Evolutionary conservation across 2,113 vertebrate species (phyloP).

Genomic region (Crypturellus undulatus): DNA sequence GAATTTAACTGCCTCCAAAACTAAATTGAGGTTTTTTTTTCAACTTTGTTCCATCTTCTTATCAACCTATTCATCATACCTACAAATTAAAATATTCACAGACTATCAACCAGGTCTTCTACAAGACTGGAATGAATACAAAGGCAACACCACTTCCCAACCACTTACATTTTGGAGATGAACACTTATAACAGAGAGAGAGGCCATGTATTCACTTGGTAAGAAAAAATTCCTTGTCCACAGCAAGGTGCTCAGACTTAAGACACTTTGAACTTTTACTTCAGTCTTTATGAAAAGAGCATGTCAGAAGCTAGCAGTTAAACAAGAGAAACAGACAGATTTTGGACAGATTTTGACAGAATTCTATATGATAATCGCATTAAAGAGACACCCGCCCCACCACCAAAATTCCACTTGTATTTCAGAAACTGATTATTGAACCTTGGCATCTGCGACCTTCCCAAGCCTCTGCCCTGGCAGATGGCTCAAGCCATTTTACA

Average conservation of each 20-base stretch:
- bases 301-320: not conserved
- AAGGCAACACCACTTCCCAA: not conserved
- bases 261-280: not conserved
- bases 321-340: not conserved
- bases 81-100: not conserved
- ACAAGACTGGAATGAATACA: not conserved
- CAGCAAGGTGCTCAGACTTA: not conserved
- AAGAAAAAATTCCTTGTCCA: not conserved
- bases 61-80: not conserved
- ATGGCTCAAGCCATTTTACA: slow-evolving; percentile 49
- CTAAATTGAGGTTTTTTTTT: not conserved
- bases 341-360: not conserved
- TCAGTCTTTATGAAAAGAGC: not conserved
- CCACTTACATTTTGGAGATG: not conserved
- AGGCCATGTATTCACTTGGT: rapidly evolving
- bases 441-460: slow-evolving; percentile 29
- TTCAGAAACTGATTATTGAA: slow-evolving; percentile 41
- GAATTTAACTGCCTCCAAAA: not conserved
- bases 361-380: not conserved
- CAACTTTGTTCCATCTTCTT: not conserved
- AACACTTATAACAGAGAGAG: not conserved
- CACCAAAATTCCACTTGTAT: not conserved
- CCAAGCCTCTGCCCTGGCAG: slow-evolving; percentile 42
- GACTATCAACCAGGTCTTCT: not conserved
- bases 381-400: not conserved